These are phyloP conservation scores for Peromyscus attwateri DNA, from an alignment of 2,797 vertebrate genomes.

Conservation along the genomic window DNA sequence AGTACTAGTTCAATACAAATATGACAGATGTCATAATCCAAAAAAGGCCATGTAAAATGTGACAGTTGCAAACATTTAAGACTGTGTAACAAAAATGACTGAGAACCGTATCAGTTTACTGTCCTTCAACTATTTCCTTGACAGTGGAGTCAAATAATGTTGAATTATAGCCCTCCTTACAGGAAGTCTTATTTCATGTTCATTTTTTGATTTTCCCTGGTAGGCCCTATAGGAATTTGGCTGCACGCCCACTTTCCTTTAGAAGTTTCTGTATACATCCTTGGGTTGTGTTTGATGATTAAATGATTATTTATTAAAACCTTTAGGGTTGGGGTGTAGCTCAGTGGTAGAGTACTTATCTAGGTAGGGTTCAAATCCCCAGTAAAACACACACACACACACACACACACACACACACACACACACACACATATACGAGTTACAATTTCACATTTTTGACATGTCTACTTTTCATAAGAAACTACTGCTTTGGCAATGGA, in stretches of 20 bases:
- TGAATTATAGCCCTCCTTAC: conserved; percentile 89
- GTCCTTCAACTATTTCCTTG: conserved; percentile 88
- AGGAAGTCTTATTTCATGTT: conserved; percentile 89
- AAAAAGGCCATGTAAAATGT: conserved; percentile 83
- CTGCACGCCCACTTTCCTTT: conserved; percentile 80
- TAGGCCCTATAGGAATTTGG: conserved; percentile 87
- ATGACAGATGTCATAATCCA: conserved; percentile 80
- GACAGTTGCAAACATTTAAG: conserved; percentile 89
- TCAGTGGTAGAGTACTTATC: not conserved
- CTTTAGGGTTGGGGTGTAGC: not conserved
- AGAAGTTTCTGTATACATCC: conserved; percentile 83
- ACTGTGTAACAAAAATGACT: conserved; percentile 87
- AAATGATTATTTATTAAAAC: conserved; percentile 35
- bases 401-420: not conserved
- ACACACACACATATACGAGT: conserved; percentile 55
- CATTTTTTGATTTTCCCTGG: conserved; percentile 88
- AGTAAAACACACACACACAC: not conserved
- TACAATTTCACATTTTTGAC: conserved; percentile 76
- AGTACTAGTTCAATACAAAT: conserved; percentile 83
- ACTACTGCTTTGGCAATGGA: conserved; percentile 68
- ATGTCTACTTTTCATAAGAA: conserved; percentile 83
- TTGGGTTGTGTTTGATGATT: conserved; percentile 18
- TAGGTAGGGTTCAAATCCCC: not conserved
- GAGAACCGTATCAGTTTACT: conserved; percentile 88
- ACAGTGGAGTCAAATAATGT: conserved; percentile 90